phyloP scores from a whole-genome alignment of 1,140 invertebrate species.

The Globodera ellingtonae region DNA sequence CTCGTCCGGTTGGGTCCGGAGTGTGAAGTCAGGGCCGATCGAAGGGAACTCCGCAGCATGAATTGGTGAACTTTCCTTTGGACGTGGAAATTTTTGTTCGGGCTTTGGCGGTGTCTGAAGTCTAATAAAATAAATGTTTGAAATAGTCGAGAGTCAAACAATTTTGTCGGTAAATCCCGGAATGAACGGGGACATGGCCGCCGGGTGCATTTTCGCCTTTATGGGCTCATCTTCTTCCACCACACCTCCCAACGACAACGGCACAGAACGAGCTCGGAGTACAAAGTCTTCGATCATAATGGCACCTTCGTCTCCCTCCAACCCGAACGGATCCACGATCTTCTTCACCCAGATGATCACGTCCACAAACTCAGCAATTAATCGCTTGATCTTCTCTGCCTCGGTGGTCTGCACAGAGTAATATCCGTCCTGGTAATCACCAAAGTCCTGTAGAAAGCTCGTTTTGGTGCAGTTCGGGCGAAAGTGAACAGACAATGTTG shows the following conservation, averaged over 20 bases:
- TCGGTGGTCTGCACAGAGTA: slow-evolving; percentile 97
- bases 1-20: background rate
- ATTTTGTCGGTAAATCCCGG: slow-evolving; percentile 2
- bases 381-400: slow-evolving; percentile 93
- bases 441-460: slow-evolving; percentile 79
- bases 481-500: slow-evolving; percentile 39
- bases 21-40: background rate
- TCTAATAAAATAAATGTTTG: background rate
- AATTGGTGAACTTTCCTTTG: background rate
- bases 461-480: background rate
- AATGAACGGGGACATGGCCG: background rate
- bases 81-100: background rate
- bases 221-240: background rate
- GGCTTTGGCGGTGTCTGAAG: background rate
- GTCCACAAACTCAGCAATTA: slow-evolving; percentile 97
- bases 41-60: background rate
- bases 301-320: slow-evolving; percentile 96
- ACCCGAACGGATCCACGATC: slow-evolving; percentile 91
- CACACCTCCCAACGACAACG: slow-evolving; percentile 11
- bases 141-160: background rate
- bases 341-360: slow-evolving; percentile 86
- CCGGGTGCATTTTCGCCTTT: background rate
- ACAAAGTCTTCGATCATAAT: slow-evolving; percentile 86
- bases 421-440: slow-evolving; percentile 96
- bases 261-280: slow-evolving; percentile 14